Conservation (phyloP, 2,797 vertebrate species). For the Melanotaenia pygmaea region DNA sequence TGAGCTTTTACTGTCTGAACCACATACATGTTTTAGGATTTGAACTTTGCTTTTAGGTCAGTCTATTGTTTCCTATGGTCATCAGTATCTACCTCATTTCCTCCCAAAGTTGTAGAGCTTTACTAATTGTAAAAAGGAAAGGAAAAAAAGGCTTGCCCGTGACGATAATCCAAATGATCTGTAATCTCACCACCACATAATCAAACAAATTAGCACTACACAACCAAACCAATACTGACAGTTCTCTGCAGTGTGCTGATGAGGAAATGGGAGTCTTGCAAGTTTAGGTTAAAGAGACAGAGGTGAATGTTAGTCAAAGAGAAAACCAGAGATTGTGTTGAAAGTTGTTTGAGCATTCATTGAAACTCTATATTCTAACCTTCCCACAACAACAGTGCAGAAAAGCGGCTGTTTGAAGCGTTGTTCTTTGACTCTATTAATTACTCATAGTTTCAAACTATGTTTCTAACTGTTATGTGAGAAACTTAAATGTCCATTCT, state of each 20-base stretch:
- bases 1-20: background rate
- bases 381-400: constrained; percentile 10
- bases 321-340: constrained; percentile 73
- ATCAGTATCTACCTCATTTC: background rate
- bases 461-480: no score
- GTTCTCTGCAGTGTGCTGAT: constrained; percentile 46
- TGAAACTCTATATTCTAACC: constrained; percentile 14
- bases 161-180: background rate
- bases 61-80: background rate
- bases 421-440: no score
- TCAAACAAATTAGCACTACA: constrained; percentile 25
- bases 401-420: no score
- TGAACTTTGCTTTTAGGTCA: background rate
- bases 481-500: no score
- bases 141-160: background rate
- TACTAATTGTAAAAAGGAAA: background rate
- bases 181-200: background rate
- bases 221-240: constrained; percentile 40
- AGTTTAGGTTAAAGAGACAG: constrained; percentile 61
- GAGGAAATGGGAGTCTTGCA: constrained; percentile 43
- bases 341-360: constrained; percentile 68
- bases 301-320: constrained; percentile 75
- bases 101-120: background rate
- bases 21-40: background rate
- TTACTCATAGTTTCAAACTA: no score